Conservation (phyloP, 2,888 invertebrate species). For the Pyrrhia umbra region DNA sequence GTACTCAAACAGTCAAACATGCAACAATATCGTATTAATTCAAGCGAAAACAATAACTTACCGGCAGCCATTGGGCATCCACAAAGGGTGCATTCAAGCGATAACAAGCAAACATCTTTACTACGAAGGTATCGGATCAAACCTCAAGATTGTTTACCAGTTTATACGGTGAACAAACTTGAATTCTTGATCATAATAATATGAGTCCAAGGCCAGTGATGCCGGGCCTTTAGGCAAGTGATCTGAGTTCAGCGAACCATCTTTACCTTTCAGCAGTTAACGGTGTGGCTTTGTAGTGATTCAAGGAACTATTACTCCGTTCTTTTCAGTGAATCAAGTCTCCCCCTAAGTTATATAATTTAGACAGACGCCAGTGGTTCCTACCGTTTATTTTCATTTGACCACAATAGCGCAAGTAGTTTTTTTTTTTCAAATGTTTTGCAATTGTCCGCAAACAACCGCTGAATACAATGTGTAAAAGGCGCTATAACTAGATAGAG, state of each 20-base stretch:
- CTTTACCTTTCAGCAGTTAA: no score
- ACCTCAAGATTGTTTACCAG: conserved; percentile 17
- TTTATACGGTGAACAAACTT: background rate
- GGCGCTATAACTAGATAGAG: no score
- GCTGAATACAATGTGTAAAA: no score
- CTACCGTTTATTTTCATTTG: no score
- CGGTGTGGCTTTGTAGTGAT: no score
- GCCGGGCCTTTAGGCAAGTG: background rate
- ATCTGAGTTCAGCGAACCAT: background rate
- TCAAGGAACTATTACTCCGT: no score
- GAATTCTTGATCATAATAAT: background rate
- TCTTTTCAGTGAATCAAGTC: no score
- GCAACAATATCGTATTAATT: conserved; percentile 44
- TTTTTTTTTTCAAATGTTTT: no score
- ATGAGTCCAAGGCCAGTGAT: background rate
- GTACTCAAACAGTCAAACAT: conserved; percentile 15
- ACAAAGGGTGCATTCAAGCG: conserved; percentile 44
- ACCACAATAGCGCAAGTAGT: no score
- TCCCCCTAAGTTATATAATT: no score
- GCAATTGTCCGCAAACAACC: no score
- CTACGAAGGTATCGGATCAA: conserved; percentile 37
- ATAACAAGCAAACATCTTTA: conserved; percentile 29
- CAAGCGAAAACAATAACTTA: conserved; percentile 36
- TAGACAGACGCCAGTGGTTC: no score
- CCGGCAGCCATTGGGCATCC: conserved; percentile 6